Evolutionary conservation across 1,140 invertebrate species (phyloP).

Genomic region (Drosophila orosa): DNA sequence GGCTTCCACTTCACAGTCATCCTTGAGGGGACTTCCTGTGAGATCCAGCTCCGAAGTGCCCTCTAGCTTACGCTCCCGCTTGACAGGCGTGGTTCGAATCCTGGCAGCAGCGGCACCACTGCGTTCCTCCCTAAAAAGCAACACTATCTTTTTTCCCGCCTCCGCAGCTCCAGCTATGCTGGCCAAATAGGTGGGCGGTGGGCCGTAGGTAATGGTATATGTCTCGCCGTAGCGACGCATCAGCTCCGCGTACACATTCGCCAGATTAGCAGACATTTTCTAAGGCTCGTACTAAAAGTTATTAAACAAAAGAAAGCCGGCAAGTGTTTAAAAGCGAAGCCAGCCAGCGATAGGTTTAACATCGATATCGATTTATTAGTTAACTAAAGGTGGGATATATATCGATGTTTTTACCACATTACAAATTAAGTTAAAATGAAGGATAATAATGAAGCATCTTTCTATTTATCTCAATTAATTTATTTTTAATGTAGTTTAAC

Average conservation of each 20-base stretch:
- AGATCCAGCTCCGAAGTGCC: slow-evolving; percentile 54
- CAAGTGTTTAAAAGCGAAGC: slow-evolving; percentile 33
- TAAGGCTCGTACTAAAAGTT: neutral
- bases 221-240: slow-evolving; percentile 64
- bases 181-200: slow-evolving; percentile 62
- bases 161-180: slow-evolving; percentile 53
- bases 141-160: slow-evolving; percentile 60
- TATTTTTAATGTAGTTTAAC: too few relatives aligned
- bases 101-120: neutral
- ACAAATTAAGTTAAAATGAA: too few relatives aligned
- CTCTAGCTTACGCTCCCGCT: slow-evolving; percentile 25
- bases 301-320: slow-evolving; percentile 27
- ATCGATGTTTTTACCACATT: too few relatives aligned
- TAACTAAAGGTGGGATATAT: neutral
- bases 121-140: slow-evolving; percentile 70
- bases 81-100: slow-evolving; percentile 51
- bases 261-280: slow-evolving; percentile 58
- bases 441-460: too few relatives aligned
- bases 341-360: slow-evolving; percentile 1
- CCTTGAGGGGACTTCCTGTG: slow-evolving; percentile 79
- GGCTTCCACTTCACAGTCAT: slow-evolving; percentile 73
- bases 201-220: slow-evolving; percentile 65
- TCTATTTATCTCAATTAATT: too few relatives aligned
- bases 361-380: neutral
- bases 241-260: slow-evolving; percentile 70